phyloP scores from a whole-genome alignment of 1,140 invertebrate species.

The Psix sp. region DNA sequence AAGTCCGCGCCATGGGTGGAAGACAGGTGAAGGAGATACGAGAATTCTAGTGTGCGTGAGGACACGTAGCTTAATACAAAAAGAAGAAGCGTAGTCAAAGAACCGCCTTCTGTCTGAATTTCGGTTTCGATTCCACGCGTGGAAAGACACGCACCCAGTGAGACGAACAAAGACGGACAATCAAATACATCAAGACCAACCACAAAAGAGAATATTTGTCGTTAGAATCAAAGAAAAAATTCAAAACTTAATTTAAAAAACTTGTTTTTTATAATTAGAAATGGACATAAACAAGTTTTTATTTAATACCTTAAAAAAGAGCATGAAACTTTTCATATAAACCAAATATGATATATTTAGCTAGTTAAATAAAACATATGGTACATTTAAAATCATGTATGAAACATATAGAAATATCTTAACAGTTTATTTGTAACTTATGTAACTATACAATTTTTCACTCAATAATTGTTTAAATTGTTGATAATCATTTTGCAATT shows the following conservation, averaged over 20 bases:
- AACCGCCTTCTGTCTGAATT: slow-evolving; percentile 52
- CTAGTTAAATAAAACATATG: no score
- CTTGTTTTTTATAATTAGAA: neutral
- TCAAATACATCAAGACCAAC: slow-evolving; percentile 6
- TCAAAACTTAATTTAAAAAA: neutral
- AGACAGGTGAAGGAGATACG: slow-evolving; percentile 47
- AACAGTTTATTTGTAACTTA: no score
- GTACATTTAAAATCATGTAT: no score
- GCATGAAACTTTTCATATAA: no score
- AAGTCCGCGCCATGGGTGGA: slow-evolving; percentile 18
- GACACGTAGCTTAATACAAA: slow-evolving; percentile 45
- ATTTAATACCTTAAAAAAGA: no score
- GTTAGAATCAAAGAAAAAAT: neutral
- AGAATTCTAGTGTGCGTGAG: slow-evolving; percentile 48
- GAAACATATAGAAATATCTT: no score
- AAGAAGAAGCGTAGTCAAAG: slow-evolving; percentile 54
- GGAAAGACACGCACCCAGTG: slow-evolving; percentile 22
- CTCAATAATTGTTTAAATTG: no score
- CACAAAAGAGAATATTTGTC: slow-evolving; percentile 5
- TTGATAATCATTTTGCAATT: no score
- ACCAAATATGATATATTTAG: no score
- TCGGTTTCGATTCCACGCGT: slow-evolving; percentile 46
- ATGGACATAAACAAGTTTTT: no score
- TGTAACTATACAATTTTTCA: no score
- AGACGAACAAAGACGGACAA: slow-evolving; percentile 31